Evolutionary conservation across 2,113 vertebrate species (phyloP), one percentile per base, ranked within the genome.

Genomic region (Orientallactaga bullata): DNA sequence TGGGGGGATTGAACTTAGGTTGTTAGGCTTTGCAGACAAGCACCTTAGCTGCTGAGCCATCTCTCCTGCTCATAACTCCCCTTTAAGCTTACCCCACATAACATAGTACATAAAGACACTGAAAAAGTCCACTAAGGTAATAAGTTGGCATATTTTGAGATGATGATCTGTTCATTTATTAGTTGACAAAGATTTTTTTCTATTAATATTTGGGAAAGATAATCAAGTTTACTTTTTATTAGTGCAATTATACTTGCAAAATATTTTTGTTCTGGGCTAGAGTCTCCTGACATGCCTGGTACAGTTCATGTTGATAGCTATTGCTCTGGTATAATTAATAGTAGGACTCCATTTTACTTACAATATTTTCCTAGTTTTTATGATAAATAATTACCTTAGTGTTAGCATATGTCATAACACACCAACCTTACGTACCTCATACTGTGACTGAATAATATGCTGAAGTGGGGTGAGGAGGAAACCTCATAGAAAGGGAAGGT

Each of bases 61-160:
- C 42, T 47, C 42, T 47, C 42, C 42, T 6, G 5, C 42, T 8
- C 42, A 47, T 6, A 47, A 47, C 42, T 47, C 8, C 16, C 18
- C n/a, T 82, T 85, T 95, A 60, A 81, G 55, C 74, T 90, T 78
- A 15, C 18, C 37, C 47, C 35, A 79, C 32, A 68, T n/a, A 77
- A 61, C 26, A 79, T 4, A 89, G 66, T 58, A 3, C 47, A 79
- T 28, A 51, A 83, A 21, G 30, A 71, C 11, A 18, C 39, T 78
- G n/a, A 68, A 60, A 77, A 89, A 90, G 85, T 71, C 32, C 10
- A 63, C 87, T 26, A 39, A 58, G 8, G 76, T 85, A 60, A 68
- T 18, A 85, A 79, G 15, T 39, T 68, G 15, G 12, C n/a, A 15
- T 68, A 28, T 65, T 91, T 55, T 23, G 60, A 93, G 51, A 32